phyloP scores from a whole-genome alignment of 2,113 vertebrate species.

The Acrocephalus kingi region DNA sequence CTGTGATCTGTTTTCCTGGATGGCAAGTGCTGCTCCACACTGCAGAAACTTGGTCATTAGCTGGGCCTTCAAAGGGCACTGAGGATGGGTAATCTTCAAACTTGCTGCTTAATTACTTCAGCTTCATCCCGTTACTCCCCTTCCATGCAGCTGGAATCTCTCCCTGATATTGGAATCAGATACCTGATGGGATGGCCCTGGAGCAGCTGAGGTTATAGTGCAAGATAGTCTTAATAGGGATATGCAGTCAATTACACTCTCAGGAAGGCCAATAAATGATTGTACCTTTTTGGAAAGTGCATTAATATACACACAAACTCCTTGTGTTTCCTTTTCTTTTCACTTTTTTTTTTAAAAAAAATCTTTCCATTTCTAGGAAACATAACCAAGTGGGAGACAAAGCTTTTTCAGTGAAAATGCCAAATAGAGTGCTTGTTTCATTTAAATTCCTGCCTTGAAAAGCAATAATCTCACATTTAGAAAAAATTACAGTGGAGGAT shows the following conservation, averaged over 20 bases:
- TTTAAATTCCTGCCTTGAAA: constrained; percentile 55
- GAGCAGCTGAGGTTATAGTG: background rate
- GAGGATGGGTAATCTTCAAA: constrained; percentile 51
- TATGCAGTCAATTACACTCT: constrained; percentile 54
- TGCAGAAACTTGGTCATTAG: constrained; percentile 56
- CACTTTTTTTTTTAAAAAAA: background rate
- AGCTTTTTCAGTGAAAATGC: constrained; percentile 45
- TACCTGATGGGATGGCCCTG: constrained; percentile 34
- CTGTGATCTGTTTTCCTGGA: background rate
- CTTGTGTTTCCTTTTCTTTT: background rate
- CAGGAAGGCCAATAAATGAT: constrained; percentile 54
- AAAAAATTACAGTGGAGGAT: background rate
- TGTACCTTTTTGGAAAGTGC: constrained; percentile 5
- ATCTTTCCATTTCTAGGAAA: constrained; percentile 51
- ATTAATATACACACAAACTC: background rate
- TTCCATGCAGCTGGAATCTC: constrained; percentile 54
- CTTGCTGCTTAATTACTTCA: constrained; percentile 75
- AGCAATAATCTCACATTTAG: constrained; percentile 33
- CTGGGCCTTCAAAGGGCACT: constrained; percentile 53
- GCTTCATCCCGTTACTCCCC: constrained; percentile 62
- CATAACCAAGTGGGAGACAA: constrained; percentile 33
- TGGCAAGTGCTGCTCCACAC: background rate
- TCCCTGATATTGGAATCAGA: constrained; percentile 67
- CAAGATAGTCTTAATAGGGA: constrained; percentile 35
- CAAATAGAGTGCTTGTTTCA: constrained; percentile 28